Base-by-base conservation (phyloP, 2,113 vertebrate species). In the Agelaius tricolor region DNA sequence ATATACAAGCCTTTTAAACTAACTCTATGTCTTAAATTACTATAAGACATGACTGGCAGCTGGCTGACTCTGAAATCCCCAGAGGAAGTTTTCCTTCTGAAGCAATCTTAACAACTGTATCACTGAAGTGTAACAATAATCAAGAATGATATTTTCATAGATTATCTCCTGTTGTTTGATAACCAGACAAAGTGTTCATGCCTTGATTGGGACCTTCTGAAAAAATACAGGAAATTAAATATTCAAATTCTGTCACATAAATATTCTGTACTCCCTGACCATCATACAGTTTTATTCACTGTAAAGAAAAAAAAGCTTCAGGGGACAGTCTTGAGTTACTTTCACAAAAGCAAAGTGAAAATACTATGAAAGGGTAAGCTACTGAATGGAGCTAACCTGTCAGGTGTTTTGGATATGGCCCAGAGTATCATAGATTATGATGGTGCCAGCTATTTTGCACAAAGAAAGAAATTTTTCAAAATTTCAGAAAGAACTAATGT, bases 71-170 rank as follows among this genome's bases (percentile, higher is more conserved):
- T 78, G 55, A 90, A 85, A 88, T 78, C 47, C 75, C 57, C 39
- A 93, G 68, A 90, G 82, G 63, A 82, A 67, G 30, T 59, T 86
- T 83, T 74, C 35, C 51, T 93, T 90, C 68, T 69, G 61, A 96
- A 94, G 74, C 43, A 79, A 33, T 93, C n/a, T 78, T 62, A 91
- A 46, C 67, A 85, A 80, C 46, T 49, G 15, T 33, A 83, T 31
- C 72, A 77, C 27, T 80, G 43, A 90, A 74, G 35, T 52, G 39
- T 37, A 83, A 33, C 30, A 71, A 91, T 71, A 74, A 85, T 80
- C 59, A 80, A 74, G 72, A 90, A 90, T 1, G 3, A 74, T 71
- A 66, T 82, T 93, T 91, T 91, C 71, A 71, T 20, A 83, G 83
- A 88, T 87, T 77, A 88, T 74, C 21, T 91, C 19, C 57, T 54